Base-by-base conservation (phyloP, 1,140 invertebrate genomes). In the Orius insidiosus region DNA sequence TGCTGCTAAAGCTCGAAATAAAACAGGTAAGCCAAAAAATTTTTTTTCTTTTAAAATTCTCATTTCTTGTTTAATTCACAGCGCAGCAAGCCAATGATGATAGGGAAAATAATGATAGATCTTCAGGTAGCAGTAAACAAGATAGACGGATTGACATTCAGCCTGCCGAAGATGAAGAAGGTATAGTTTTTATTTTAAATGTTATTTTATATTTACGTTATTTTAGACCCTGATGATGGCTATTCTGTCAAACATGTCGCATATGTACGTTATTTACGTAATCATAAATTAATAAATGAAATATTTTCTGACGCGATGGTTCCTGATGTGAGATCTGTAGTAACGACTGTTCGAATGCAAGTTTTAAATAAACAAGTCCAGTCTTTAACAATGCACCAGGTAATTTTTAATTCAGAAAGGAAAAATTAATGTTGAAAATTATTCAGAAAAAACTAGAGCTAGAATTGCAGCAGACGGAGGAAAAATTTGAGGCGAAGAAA, bases 401-500 rank as follows among this genome's bases (percentile, higher is more conserved):
- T 78, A 62, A 53, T 42, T 3, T 15, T n/a, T 31, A 33, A 33
- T n/a, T n/a, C n/a, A n/a, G n/a, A n/a, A n/a, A n/a, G n/a, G n/a
- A 19, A n/a, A 16, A 19, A 41, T n/a, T 11, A 18, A 10, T 8
- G 14, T 9, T 6, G 6, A n/a, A 3, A 3, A 35, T 31, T 45
- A 53, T 58, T 6, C 54, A 81, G 72, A 94, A 90, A 72, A 97
- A 95, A 61, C 63, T 97, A 14, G 90, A 96, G 63, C 81, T 85
- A n/a, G 93, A 98, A 63, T 61, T 97, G 49, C 82, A 93, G 59
- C 85, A 92, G 63, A 95, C 96, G 56, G 89, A 96, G 64, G 92
- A 96, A 62, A 94, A 93, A 61, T 95, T 96, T 24, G 87, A 95
- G 59, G 78, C 80, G 0, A 97, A 96, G 60, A 96, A 96, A 62